Percentiles rank a stretch among this genome's conserved stretches.
Evolutionary conservation across 2,888 invertebrate genomes (phyloP).

Genomic region (Eremobia ochroleuca): DNA sequence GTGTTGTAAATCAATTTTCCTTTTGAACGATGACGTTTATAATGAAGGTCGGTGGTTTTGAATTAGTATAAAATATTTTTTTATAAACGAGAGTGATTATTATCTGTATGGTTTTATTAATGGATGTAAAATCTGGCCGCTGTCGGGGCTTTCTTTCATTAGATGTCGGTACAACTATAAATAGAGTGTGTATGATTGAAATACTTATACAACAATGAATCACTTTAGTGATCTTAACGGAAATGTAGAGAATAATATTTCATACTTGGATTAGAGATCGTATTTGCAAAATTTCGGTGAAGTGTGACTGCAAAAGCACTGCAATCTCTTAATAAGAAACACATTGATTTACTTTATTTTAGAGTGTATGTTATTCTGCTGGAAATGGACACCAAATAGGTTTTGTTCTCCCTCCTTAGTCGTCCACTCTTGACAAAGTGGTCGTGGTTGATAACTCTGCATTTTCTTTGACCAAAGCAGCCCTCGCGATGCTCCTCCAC

Average conservation of each 20-base stretch:
- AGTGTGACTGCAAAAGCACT: too few relatives aligned
- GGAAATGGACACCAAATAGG: background rate
- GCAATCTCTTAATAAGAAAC: too few relatives aligned
- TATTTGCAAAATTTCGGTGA: background rate
- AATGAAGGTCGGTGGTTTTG: constrained; percentile 87
- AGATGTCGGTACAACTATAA: constrained; percentile 41
- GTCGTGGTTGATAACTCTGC: too few relatives aligned
- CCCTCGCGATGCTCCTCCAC: too few relatives aligned
- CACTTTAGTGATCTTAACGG: background rate
- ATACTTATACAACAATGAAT: constrained; percentile 37
- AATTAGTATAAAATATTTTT: constrained; percentile 82
- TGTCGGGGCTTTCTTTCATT: constrained; percentile 64
- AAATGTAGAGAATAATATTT: background rate
- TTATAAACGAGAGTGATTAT: constrained; percentile 80
- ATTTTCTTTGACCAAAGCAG: too few relatives aligned
- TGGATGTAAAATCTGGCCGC: constrained; percentile 70
- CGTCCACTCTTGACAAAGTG: too few relatives aligned
- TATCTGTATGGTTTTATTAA: constrained; percentile 79
- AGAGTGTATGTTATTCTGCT: background rate
- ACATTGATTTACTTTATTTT: too few relatives aligned
- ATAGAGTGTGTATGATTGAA: constrained; percentile 57
- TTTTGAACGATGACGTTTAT: constrained; percentile 88
- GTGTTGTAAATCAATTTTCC: constrained; percentile 89
- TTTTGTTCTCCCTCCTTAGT: too few relatives aligned
- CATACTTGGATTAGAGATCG: background rate